These are phyloP conservation scores for Zeus faber DNA, from an alignment of 2,113 vertebrate species.

Conservation along the genomic window DNA sequence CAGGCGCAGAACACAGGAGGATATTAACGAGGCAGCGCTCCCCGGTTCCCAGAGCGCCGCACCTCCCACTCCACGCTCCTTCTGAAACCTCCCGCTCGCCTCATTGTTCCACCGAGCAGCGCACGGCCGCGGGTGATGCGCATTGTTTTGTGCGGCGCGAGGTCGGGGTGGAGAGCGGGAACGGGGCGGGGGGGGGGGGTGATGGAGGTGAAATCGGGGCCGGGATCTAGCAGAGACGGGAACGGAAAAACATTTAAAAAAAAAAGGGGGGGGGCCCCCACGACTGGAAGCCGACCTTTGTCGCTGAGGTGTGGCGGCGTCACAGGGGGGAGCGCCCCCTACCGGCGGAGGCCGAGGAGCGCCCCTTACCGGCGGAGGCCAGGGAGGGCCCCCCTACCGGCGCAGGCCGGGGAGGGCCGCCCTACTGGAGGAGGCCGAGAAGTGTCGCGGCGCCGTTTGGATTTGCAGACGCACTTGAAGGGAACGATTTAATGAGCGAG, in stretches of 20 bases:
- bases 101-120: constrained; percentile 57
- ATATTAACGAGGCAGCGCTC: constrained; percentile 24
- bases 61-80: constrained; percentile 26
- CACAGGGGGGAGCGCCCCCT: constrained; percentile 35
- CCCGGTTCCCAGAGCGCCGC: constrained; percentile 38
- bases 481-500: too few relatives aligned
- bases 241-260: not conserved
- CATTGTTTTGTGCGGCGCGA: constrained; percentile 47
- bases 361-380: constrained; percentile 43
- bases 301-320: constrained; percentile 24
- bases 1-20: constrained; percentile 24
- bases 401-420: too few relatives aligned
- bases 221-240: constrained; percentile 12
- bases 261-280: constrained; percentile 4
- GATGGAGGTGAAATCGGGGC: constrained; percentile 48
- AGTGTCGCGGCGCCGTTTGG: too few relatives aligned
- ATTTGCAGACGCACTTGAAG: too few relatives aligned
- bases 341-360: constrained; percentile 27
- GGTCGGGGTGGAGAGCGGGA: constrained; percentile 33
- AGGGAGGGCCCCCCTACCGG: constrained; percentile 37
- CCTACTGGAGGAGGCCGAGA: too few relatives aligned
- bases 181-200: constrained; percentile 19
- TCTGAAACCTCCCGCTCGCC: constrained; percentile 37
- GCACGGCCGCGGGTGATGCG: constrained; percentile 53
- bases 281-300: constrained; percentile 32